Evolutionary conservation across 53 echinoderm and acorn worm species (phyloP), one percentile per base, ranked within the genome.

Genomic region (Luidia sarsii): DNA sequence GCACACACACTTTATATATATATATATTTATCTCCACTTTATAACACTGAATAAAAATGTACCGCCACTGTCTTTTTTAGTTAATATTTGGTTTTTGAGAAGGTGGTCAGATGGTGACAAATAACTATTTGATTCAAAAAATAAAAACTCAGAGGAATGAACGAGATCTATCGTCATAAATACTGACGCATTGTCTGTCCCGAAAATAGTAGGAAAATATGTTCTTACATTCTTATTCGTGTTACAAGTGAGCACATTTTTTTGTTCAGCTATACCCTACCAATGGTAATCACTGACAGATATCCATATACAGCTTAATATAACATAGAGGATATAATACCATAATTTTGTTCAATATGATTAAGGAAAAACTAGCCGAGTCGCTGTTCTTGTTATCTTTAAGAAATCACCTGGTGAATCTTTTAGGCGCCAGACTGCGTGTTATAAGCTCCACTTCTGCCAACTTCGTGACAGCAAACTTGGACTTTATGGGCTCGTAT

Each of bases 291-390:
- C 56, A 74, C 23, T 57, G 77, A 77, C 32, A 61, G 30, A 46
- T 57, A 67, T 67, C 27, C 43, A 60, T 77, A 77, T 77, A 77
- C 77, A 77, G 77, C 45, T 59, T 77, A 77, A 56, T 28, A 19
- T 77, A 77, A 77, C 50, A 69, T 41, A 77, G 41, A 60, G 61
- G 60, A 77, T 77, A 60, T 48, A 41, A 75, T 75, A 60, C 48
- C 57, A 45, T 53, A 39, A 50, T 75, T 43, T 75, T n/a, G n/a
- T 75, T 75, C 57, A 75, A 46, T 59, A 59, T 57, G 60, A 75
- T 41, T 45, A 75, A 75, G 6, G 45, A 60, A 45, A 48, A 43
- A 48, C 24, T 69, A 34, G 1, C 35, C 14, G 11, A 63, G 63
- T 63, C 63, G 32, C 67, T n/a, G n/a, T n/a, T n/a, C n/a, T n/a